A percentile compares a stretch with the other conserved stretches of the same genome.
Evolutionary conservation across 2,888 invertebrate species (phyloP).

Genomic region (Notodonta dromedarius): DNA sequence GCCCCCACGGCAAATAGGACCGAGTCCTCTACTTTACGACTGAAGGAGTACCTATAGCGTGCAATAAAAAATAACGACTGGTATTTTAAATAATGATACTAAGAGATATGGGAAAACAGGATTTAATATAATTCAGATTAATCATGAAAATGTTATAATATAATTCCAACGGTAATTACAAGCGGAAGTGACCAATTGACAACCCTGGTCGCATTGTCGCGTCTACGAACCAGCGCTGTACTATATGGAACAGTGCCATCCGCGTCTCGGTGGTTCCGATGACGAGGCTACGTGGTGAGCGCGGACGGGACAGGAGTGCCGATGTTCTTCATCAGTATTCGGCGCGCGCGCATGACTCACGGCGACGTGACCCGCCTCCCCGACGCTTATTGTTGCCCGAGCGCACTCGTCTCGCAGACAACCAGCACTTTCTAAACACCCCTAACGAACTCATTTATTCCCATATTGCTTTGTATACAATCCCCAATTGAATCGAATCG

Average conservation of each 20-base stretch:
- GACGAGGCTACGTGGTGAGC: conserved; percentile 19
- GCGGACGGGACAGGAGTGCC: conserved; percentile 42
- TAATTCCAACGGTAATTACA: not conserved
- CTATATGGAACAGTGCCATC: conserved; percentile 36
- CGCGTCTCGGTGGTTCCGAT: conserved; percentile 36
- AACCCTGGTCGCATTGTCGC: conserved; percentile 21
- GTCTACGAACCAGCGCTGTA: conserved; percentile 26
- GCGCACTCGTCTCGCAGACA: conserved; percentile 52
- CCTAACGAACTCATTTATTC: conserved; percentile 52
- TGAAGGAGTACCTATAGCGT: no score
- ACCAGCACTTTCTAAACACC: conserved; percentile 55
- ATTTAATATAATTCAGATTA: no score
- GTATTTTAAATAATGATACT: no score
- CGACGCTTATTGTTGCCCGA: conserved; percentile 52
- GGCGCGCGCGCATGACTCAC: conserved; percentile 55
- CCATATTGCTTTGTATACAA: conserved; percentile 42
- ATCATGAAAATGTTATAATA: no score
- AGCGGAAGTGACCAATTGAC: conserved; percentile 19
- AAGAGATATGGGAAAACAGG: no score
- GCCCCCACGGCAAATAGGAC: not conserved
- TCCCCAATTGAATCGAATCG: conserved; percentile 33
- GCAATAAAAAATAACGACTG: no score
- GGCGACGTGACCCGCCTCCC: conserved; percentile 67
- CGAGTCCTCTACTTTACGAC: not conserved
- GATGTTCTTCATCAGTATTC: conserved; percentile 69